Percentiles rank a stretch among this genome's conserved stretches.
These are phyloP conservation scores for Notoglanidium macrostoma DNA, from an alignment of 2,797 vertebrate species.

Conservation along the genomic window DNA sequence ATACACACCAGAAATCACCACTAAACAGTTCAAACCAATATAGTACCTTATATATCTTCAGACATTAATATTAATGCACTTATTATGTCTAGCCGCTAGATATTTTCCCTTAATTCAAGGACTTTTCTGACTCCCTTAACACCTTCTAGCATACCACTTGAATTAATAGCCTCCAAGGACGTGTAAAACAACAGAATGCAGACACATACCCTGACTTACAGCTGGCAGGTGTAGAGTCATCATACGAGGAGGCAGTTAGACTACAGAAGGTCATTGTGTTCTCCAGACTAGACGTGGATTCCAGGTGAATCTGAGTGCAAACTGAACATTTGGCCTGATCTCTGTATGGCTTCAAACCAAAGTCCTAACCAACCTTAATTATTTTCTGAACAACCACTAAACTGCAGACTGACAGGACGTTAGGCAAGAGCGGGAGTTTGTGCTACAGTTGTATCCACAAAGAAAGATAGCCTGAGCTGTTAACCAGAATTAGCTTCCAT, in stretches of 20 bases:
- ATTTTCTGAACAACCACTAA: slow-evolving; percentile 22
- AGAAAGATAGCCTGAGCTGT: slow-evolving; percentile 24
- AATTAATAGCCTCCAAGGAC: slow-evolving; percentile 11
- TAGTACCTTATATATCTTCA: slow-evolving; percentile 6
- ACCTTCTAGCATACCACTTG: not conserved
- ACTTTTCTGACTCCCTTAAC: not conserved
- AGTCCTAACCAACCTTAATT: slow-evolving; percentile 19
- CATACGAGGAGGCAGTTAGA: slow-evolving; percentile 29
- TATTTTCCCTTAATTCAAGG: slow-evolving; percentile 8
- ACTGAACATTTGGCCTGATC: slow-evolving; percentile 30
- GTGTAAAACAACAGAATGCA: slow-evolving; percentile 11
- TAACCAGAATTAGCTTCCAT: slow-evolving; percentile 30
- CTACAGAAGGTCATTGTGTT: slow-evolving; percentile 50
- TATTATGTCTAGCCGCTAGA: slow-evolving; percentile 4
- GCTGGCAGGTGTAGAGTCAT: slow-evolving; percentile 36
- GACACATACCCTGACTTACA: slow-evolving; percentile 37
- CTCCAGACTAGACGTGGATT: slow-evolving; percentile 37
- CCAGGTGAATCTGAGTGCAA: slow-evolving; percentile 25
- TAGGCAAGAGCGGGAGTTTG: slow-evolving; percentile 17
- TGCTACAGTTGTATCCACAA: slow-evolving; percentile 15
- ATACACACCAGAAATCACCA: slow-evolving; percentile 17
- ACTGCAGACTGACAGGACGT: slow-evolving; percentile 35
- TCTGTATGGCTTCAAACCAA: slow-evolving; percentile 16
- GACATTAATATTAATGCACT: slow-evolving; percentile 3
- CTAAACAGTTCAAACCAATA: slow-evolving; percentile 4